Evolutionary conservation across 2,888 invertebrate species (phyloP), one percentile per base, ranked within the genome.

Genomic region (Cosmopolites sordidus): DNA sequence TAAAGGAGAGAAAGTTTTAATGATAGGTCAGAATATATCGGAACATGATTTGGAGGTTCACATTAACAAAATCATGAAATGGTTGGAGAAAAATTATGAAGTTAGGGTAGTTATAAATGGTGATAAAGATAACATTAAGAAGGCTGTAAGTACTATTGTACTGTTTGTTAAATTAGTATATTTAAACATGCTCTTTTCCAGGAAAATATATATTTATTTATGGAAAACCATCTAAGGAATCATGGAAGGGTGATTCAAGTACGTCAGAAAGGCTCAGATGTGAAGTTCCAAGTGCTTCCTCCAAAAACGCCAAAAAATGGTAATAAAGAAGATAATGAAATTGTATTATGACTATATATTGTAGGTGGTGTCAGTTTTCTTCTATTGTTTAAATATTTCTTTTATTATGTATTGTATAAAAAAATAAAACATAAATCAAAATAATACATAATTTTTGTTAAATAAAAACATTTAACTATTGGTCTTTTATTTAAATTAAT

Each of bases 1-100:
- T 12, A 86, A 83, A 70, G 79, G 83, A 0, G 82, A 83, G 62
- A 87, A 87, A 67, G 69, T 84, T 0, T 64, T 86, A 6, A 80
- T 82, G 22, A 70, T 87, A 15, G 80, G 81, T 14, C 73, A 79
- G 2, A 79, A 78, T 58, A 87, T 87, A 55, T 78, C 78, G 4
- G 79, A 82, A 39, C 80, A 86, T 72, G 87, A 88, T 72, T 76
- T 87, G 39, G 74, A 79, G 66, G 80, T 81, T 5, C 77, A 81
- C 55, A 70, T 83, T 0, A 84, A 81, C 55, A 84, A 84, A 67
- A 81, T 86, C 61, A 57, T 73, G 1, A 87, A 86, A 72, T 81
- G 86, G 76, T 63, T 86, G 5, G 73, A 73, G n/a, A 87, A 86
- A 64, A 77, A 77, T 6, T 79, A 81, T 73, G 84, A 86, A 75